Evolutionary conservation across 1,140 invertebrate genomes (phyloP).

Genomic region (Drosophila punjabiensis): DNA sequence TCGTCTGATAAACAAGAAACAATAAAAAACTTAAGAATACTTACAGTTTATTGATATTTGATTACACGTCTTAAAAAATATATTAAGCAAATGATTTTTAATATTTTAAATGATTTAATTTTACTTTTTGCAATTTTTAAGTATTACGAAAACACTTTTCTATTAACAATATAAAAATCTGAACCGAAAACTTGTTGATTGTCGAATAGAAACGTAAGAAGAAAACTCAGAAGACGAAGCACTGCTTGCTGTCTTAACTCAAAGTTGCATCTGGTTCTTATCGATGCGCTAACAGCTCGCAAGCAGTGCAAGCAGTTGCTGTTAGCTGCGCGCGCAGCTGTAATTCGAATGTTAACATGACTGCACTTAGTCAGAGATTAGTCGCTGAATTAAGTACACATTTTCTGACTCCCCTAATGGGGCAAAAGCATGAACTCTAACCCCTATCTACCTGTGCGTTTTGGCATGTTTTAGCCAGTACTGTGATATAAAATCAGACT

Average conservation of each 20-base stretch:
- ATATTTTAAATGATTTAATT: not conserved
- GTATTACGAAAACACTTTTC: too few relatives aligned
- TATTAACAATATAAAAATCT: too few relatives aligned
- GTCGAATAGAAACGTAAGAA: not conserved
- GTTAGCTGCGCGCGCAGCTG: constrained; percentile 20
- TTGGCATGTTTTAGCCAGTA: not conserved
- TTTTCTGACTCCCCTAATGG: not conserved
- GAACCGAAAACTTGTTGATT: not conserved
- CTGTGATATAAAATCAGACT: constrained; percentile 9
- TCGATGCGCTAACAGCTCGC: constrained; percentile 3
- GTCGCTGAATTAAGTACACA: not conserved
- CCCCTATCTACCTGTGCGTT: constrained; percentile 3
- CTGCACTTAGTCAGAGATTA: not conserved
- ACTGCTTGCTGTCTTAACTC: not conserved
- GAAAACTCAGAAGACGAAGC: not conserved
- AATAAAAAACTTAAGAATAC: not conserved
- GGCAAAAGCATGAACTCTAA: constrained; percentile 24
- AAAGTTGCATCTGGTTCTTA: constrained; percentile 2
- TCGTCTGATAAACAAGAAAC: not conserved
- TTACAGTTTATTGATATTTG: not conserved
- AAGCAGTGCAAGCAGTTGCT: constrained; percentile 31
- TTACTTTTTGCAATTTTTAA: not conserved
- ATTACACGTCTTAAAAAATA: not conserved
- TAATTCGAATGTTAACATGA: constrained; percentile 1
- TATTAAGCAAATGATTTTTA: not conserved